phyloP scores from a whole-genome alignment of 2,888 invertebrate genomes.

The Drosophila demipolita region DNA sequence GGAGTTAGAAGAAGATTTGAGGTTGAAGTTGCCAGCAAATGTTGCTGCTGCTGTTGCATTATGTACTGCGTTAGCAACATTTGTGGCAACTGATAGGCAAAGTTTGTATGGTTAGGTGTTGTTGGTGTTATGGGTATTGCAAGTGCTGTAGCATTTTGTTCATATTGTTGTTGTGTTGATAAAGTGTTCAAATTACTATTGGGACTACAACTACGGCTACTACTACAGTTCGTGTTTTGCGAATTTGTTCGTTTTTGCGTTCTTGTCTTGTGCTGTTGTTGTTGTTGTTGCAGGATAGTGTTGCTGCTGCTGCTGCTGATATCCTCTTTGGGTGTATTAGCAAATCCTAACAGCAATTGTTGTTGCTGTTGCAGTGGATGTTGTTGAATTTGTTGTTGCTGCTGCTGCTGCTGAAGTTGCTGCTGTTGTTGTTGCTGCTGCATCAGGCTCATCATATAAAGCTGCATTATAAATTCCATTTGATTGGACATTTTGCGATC shows the following conservation, averaged over 20 bases:
- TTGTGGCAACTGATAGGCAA: conserved; percentile 65
- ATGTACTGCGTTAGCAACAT: conserved; percentile 79
- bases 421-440: conserved; percentile 82
- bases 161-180: conserved; percentile 44
- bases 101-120: conserved; percentile 48
- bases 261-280: conserved; percentile 65
- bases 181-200: conserved; percentile 83
- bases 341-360: conserved; percentile 45
- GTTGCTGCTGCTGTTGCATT: conserved; percentile 71
- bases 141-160: conserved; percentile 49
- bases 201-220: conserved; percentile 85
- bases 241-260: conserved; percentile 79
- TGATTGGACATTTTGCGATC: conserved; percentile 79
- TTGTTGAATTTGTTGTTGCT: conserved; percentile 29
- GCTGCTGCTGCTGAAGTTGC: conserved; percentile 68
- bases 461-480: conserved; percentile 84
- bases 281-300: conserved; percentile 45
- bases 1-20: conserved; percentile 71
- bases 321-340: conserved; percentile 70
- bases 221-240: conserved; percentile 84
- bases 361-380: conserved; percentile 31
- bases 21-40: conserved; percentile 69
- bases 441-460: conserved; percentile 84
- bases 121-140: conserved; percentile 55
- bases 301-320: conserved; percentile 69